phyloP scores from a whole-genome alignment of 2,113 vertebrate genomes.

The Hyaena hyaena region DNA sequence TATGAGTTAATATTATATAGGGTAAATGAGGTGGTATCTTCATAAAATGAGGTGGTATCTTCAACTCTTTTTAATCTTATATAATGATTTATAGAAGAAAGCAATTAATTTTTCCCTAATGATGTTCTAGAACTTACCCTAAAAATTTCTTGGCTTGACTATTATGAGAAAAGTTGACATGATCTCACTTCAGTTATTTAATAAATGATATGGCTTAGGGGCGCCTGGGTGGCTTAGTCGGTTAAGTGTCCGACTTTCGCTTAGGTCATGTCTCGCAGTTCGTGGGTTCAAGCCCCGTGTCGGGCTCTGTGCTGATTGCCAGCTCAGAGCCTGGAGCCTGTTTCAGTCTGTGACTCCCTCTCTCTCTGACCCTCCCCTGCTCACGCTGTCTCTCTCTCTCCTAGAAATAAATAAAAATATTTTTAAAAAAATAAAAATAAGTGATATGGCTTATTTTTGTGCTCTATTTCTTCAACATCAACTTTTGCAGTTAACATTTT shows the following conservation, averaged over 20 bases:
- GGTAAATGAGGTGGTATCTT: neutral
- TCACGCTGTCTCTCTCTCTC: too few relatives aligned
- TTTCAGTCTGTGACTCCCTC: too few relatives aligned
- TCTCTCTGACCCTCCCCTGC: too few relatives aligned
- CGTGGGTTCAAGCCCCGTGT: too few relatives aligned
- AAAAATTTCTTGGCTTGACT: neutral
- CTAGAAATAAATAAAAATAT: too few relatives aligned
- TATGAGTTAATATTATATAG: neutral
- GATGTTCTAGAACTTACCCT: neutral
- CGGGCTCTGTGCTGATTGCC: too few relatives aligned
- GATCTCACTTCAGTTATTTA: neutral
- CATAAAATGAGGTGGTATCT: neutral
- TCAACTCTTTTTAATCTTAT: neutral
- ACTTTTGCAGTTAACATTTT: neutral
- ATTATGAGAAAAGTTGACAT: neutral
- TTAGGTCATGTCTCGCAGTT: too few relatives aligned
- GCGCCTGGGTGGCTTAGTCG: too few relatives aligned
- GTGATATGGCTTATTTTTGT: neutral
- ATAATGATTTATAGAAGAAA: neutral
- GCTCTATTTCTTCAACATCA: neutral
- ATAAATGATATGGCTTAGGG: neutral
- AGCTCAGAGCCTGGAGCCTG: too few relatives aligned
- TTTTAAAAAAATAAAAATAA: too few relatives aligned
- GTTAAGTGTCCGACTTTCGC: too few relatives aligned
- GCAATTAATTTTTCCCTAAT: neutral